A percentile compares a stretch with the other conserved stretches of the same genome.
These are phyloP conservation scores for Noctua comes DNA, from an alignment of 2,888 invertebrate species.

Conservation along the genomic window DNA sequence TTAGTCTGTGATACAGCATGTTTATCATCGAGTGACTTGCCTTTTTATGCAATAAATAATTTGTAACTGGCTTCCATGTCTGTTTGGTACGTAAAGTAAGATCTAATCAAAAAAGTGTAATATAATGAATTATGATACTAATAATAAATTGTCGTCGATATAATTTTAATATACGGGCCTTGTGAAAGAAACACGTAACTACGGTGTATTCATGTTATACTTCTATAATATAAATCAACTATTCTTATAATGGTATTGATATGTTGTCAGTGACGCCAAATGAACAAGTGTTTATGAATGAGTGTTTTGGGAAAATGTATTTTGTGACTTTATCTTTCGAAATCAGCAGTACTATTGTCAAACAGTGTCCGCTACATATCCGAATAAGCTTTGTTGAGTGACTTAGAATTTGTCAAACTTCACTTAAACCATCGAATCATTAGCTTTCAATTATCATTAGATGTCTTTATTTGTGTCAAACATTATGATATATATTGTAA, in stretches of 20 bases:
- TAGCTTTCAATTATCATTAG: slow-evolving; percentile 30
- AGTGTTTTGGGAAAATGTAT: slow-evolving; percentile 54
- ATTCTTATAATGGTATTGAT: slow-evolving; percentile 65
- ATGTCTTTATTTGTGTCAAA: slow-evolving; percentile 48
- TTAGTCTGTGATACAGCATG: slow-evolving; percentile 89
- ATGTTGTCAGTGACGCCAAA: slow-evolving; percentile 65
- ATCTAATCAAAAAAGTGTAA: slow-evolving; percentile 59
- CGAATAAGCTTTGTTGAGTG: slow-evolving; percentile 51
- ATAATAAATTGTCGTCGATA: slow-evolving; percentile 50
- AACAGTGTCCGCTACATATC: slow-evolving; percentile 55
- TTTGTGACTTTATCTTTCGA: slow-evolving; percentile 58
- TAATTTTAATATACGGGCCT: slow-evolving; percentile 55
- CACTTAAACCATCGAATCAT: slow-evolving; percentile 47
- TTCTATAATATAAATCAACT: slow-evolving; percentile 62
- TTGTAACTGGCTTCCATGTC: slow-evolving; percentile 59
- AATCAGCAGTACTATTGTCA: slow-evolving; percentile 57
- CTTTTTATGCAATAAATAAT: slow-evolving; percentile 74
- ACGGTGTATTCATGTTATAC: slow-evolving; percentile 65
- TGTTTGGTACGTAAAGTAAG: slow-evolving; percentile 63
- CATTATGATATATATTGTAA: slow-evolving; percentile 15
- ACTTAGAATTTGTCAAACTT: slow-evolving; percentile 24
- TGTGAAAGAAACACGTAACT: slow-evolving; percentile 57
- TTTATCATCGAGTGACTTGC: slow-evolving; percentile 83
- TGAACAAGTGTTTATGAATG: slow-evolving; percentile 59
- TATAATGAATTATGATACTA: slow-evolving; percentile 51